Base-by-base conservation (phyloP, 2,113 vertebrate genomes). In the Microcebus lehilahytsara region DNA sequence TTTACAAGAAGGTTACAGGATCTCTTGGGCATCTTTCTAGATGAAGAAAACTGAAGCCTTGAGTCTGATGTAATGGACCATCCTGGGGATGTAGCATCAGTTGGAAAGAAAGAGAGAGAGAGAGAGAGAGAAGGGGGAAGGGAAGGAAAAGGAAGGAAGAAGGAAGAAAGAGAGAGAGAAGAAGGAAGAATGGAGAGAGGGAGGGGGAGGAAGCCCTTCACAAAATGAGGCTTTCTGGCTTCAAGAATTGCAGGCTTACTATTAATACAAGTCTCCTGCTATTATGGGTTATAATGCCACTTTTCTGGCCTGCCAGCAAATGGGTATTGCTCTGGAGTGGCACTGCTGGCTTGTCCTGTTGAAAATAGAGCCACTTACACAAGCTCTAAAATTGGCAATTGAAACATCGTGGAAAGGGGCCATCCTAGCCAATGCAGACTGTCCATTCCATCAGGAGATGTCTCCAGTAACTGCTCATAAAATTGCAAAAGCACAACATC, bases 1-100 rank as follows among this genome's bases (percentile, higher is more conserved):
- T 88, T 83, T 86, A 27, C 22, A 81, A 93, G 60, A 96, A 94
- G 40, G 34, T 85, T 91, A n/a, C 11, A 27, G 58, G 34, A 25
- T 71, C 78, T 91, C 89, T 94, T 67, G 89, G 25, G 17, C 19
- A 34, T 93, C n/a, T 93, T 96, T 96, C 56, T 96, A 92, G 60
- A 27, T 69, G 32, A 96, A 96, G 53, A 93, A 88, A 95, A 89
- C 58, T 37, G 49, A 96, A 96, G 32, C 20, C 14, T 90, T 85
- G 60, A 89, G 40, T 81, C 22, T 83, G 88, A 22, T 91, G 22
- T 93, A 77, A 69, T 60, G 80, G 51, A 79, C 6, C 20, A 30
- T 89, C 46, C 51, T 40, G 51, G 32, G 22, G 32, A 80, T 93
- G 23, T 92, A 56, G 53, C 40, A 46, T 81, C 64, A 16, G 42